Conservation (phyloP, 2,113 vertebrate genomes). For the Oryzias melastigma region DNA sequence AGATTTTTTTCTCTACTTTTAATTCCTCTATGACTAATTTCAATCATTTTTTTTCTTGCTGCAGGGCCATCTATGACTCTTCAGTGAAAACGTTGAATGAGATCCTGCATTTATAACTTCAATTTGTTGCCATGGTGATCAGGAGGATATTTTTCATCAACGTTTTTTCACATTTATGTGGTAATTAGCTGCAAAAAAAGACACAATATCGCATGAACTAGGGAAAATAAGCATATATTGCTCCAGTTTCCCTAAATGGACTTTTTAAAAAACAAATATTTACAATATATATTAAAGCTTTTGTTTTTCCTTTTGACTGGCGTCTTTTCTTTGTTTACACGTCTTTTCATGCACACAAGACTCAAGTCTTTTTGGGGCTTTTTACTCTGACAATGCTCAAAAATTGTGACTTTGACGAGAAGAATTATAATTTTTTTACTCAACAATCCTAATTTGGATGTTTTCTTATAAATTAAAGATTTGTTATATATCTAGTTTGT, state of each 20-base stretch:
- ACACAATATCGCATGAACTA: too few species aligned
- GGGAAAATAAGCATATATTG: not conserved
- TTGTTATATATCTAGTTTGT: slow-evolving; percentile 5
- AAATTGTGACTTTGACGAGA: slow-evolving; percentile 1
- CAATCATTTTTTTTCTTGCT: slow-evolving; percentile 17
- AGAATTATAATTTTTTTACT: not conserved
- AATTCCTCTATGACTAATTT: not conserved
- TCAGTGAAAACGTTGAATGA: slow-evolving; percentile 81
- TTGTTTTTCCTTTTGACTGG: not conserved
- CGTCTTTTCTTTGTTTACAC: slow-evolving; percentile 25
- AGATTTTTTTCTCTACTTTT: not conserved
- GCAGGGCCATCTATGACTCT: slow-evolving; percentile 83
- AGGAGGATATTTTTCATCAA: not conserved
- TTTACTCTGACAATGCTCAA: slow-evolving; percentile 8
- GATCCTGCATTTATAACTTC: slow-evolving; percentile 66
- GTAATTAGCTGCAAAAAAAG: not conserved
- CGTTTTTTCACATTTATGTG: not conserved
- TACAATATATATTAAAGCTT: slow-evolving; percentile 23
- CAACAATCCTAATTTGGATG: too few species aligned
- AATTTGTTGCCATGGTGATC: not conserved
- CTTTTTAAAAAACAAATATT: not conserved
- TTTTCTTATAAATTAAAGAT: too few species aligned
- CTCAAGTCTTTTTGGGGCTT: slow-evolving; percentile 14
- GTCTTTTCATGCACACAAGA: slow-evolving; percentile 15
- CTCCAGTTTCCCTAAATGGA: slow-evolving; percentile 2